phyloP scores from a whole-genome alignment of 2,113 vertebrate genomes.

The Pongo pygmaeus region DNA sequence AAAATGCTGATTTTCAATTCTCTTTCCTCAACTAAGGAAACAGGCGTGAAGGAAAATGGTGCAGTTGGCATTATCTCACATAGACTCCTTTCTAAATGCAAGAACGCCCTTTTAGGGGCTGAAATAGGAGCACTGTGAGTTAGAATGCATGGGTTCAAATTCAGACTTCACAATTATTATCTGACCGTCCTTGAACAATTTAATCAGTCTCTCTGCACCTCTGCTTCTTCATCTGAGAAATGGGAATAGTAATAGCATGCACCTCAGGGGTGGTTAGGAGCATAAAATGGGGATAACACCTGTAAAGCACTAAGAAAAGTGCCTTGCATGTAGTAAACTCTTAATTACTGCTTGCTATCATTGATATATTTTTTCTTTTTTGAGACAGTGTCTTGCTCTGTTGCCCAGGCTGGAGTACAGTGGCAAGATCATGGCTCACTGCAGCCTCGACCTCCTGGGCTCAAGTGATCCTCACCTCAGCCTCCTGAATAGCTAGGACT shows the following conservation, averaged over 20 bases:
- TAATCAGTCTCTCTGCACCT: not conserved
- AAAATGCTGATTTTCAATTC: not conserved
- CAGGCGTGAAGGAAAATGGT: not conserved
- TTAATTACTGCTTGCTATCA: not conserved
- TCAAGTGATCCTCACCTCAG: no score
- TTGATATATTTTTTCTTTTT: not conserved
- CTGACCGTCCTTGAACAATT: not conserved
- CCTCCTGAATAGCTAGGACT: no score
- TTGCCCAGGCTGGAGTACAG: no score
- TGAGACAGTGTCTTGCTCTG: no score
- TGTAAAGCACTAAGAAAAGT: not conserved
- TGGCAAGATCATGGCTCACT: no score
- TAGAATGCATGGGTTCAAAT: conserved; percentile 6
- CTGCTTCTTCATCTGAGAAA: conserved; percentile 4
- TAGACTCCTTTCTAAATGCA: not conserved
- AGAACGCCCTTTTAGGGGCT: not conserved
- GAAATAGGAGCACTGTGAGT: not conserved
- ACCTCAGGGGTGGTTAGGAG: not conserved
- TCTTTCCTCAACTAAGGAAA: not conserved
- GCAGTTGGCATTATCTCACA: not conserved
- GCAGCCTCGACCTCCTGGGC: no score
- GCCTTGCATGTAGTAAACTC: not conserved
- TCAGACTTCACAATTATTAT: not conserved
- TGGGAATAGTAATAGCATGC: not conserved
- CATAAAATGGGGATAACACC: not conserved